Conservation (phyloP, 2,888 invertebrate genomes). For the Xestoiulus laeticollis region DNA sequence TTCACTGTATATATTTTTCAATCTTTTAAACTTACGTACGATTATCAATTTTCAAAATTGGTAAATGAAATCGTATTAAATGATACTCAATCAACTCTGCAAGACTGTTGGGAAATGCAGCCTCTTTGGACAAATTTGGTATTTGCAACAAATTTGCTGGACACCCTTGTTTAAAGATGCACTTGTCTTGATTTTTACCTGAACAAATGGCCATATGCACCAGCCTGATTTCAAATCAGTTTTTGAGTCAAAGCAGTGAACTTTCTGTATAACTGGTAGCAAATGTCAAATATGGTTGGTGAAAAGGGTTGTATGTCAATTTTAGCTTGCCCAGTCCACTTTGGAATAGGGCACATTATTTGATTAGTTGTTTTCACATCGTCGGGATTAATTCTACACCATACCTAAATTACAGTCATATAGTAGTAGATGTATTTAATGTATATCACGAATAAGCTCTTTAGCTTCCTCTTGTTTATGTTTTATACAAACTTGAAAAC, state of each 20-base stretch:
- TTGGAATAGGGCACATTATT: conserved; percentile 46
- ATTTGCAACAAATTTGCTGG: no score
- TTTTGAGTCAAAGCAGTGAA: neutral
- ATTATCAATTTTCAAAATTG: no score
- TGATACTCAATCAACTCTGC: no score
- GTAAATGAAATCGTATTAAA: no score
- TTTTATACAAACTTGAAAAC: neutral
- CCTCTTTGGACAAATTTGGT: no score
- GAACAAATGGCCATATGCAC: neutral
- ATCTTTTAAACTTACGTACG: no score
- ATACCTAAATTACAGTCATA: neutral
- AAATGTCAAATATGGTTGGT: neutral
- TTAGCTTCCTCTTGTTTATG: neutral
- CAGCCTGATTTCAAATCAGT: neutral
- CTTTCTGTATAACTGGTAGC: neutral
- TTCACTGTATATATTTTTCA: no score
- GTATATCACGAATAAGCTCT: neutral
- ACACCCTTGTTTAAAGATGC: no score
- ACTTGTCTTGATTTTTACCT: neutral
- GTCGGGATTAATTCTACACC: neutral
- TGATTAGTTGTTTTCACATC: neutral
- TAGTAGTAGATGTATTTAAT: conserved; percentile 7
- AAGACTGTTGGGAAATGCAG: no score
- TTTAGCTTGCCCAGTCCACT: conserved; percentile 24
- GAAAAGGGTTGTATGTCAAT: conserved; percentile 7